phyloP scores from a whole-genome alignment of 2,888 invertebrate species.

The Brachyptera risi region DNA sequence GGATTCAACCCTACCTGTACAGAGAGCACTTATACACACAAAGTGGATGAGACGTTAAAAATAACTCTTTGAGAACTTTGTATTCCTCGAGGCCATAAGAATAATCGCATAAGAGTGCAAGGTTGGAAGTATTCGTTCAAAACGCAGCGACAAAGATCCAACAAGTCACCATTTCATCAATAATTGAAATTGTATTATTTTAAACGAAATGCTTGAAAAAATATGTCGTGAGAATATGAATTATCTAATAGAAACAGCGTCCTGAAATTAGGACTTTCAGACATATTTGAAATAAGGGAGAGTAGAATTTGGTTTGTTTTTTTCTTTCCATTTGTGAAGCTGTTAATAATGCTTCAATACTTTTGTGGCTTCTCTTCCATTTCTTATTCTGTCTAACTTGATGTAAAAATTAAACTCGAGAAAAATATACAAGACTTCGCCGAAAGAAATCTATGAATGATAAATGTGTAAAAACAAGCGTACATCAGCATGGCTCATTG shows the following conservation, averaged over 20 bases:
- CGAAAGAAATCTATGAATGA: neutral
- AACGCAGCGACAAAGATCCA: no score
- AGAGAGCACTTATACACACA: slow-evolving; percentile 2
- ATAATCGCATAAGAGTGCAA: neutral
- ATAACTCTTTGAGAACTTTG: neutral
- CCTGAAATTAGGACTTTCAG: no score
- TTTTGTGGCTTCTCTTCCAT: slow-evolving; percentile 12
- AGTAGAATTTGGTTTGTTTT: no score
- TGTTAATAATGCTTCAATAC: neutral
- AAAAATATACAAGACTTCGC: neutral
- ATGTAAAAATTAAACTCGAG: slow-evolving; percentile 15
- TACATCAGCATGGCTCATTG: neutral
- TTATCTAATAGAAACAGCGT: no score
- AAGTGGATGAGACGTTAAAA: neutral
- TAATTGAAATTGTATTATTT: no score
- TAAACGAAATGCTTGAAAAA: no score
- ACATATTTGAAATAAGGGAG: no score
- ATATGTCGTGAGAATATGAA: no score
- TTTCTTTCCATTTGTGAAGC: neutral
- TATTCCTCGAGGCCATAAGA: neutral
- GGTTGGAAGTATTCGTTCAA: no score
- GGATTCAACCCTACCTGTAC: slow-evolving; percentile 13
- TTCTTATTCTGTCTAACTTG: slow-evolving; percentile 2
- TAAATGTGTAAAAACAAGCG: slow-evolving; percentile 13
- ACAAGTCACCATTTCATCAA: no score